Evolutionary conservation across 35 echinoderm and acorn worm genomes (phyloP).

Genomic region (Apostichopus californicus): DNA sequence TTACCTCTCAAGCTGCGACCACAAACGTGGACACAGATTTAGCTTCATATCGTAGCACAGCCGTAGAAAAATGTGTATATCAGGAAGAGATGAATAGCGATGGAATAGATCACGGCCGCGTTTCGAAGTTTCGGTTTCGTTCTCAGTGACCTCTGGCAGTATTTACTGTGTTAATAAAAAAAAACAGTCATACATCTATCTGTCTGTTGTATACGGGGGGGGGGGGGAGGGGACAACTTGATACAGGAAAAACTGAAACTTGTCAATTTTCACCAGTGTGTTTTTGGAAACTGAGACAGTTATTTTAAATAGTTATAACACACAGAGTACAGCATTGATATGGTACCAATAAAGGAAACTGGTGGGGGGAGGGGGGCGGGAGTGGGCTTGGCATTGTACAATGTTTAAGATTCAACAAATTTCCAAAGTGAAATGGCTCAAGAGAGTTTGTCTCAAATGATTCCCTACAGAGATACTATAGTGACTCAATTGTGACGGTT

Average conservation of each 20-base stretch:
- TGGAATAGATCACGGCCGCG: conserved; percentile 30
- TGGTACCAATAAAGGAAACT: too few species aligned
- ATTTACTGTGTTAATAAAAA: conserved; percentile 12
- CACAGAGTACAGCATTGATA: too few species aligned
- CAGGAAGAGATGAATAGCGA: conserved; percentile 18
- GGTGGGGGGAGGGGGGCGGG: too few species aligned
- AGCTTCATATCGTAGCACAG: conserved; percentile 23
- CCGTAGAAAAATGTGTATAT: conserved; percentile 36
- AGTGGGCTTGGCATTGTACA: too few species aligned
- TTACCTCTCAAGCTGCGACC: too few species aligned
- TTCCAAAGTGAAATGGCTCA: too few species aligned
- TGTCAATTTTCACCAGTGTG: background rate
- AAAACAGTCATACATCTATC: background rate
- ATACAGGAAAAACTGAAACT: background rate
- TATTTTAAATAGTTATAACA: too few species aligned
- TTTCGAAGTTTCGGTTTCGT: conserved; percentile 18
- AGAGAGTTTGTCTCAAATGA: too few species aligned
- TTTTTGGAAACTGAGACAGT: background rate
- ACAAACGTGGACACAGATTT: too few species aligned
- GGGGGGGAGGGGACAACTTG: background rate
- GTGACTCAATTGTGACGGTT: too few species aligned
- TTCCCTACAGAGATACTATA: too few species aligned
- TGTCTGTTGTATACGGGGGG: background rate
- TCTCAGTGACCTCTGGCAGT: conserved; percentile 36
- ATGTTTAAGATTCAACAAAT: too few species aligned